These are phyloP conservation scores for Colostygia pectinataria DNA, from an alignment of 2,888 invertebrate genomes.

Conservation along the genomic window DNA sequence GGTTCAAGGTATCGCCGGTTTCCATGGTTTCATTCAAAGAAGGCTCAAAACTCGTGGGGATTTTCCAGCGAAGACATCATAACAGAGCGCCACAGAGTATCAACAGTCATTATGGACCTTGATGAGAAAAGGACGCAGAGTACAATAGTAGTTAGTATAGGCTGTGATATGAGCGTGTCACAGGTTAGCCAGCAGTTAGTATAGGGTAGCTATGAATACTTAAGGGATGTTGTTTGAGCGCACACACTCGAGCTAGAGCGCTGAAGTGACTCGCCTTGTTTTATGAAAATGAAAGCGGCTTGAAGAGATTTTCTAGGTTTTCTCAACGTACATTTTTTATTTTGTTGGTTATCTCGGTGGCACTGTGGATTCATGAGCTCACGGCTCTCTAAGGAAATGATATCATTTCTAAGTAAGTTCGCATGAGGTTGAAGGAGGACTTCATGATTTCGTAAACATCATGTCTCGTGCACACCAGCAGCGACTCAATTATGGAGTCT, in stretches of 20 bases:
- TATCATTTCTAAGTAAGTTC: not conserved
- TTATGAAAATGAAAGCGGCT: not conserved
- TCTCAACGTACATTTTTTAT: not conserved
- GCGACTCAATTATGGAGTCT: too few relatives aligned
- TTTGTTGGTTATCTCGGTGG: not conserved
- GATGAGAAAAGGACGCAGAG: conserved; percentile 2
- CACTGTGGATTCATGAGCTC: too few relatives aligned
- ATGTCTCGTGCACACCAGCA: too few relatives aligned
- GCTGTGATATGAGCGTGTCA: not conserved
- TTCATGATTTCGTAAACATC: too few relatives aligned
- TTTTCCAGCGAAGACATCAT: conserved; percentile 4
- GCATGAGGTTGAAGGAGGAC: too few relatives aligned
- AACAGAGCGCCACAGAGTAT: conserved; percentile 1
- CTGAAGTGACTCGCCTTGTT: not conserved
- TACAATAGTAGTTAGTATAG: not conserved
- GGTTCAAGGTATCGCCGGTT: not conserved
- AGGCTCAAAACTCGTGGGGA: conserved; percentile 1
- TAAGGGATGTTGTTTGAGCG: not conserved
- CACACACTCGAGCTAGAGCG: not conserved
- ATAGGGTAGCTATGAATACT: conserved; percentile 3
- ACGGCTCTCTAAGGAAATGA: too few relatives aligned
- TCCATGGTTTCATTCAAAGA: not conserved
- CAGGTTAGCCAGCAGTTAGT: conserved; percentile 1
- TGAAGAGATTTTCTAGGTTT: conserved; percentile 1
- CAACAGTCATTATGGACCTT: not conserved